Conservation (phyloP, 1,140 invertebrate species). For the Philotrypesis tridentata region DNA sequence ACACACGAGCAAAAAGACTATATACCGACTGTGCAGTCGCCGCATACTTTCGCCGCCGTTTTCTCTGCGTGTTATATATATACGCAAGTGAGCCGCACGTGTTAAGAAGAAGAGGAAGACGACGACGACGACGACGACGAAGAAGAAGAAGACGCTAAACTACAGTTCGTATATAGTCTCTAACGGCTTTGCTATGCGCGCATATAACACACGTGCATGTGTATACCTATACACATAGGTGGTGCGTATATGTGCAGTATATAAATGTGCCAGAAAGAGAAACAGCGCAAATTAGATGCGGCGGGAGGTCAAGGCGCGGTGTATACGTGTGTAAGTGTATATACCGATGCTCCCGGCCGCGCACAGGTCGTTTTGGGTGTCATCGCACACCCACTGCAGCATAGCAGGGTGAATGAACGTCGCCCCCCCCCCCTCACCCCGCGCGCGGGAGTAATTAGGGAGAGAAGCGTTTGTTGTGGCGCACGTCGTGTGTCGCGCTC, state of each 20-base stretch:
- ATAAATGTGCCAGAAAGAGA: too few relatives aligned
- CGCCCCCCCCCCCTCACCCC: too few relatives aligned
- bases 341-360: neutral
- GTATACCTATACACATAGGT: neutral
- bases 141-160: neutral
- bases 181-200: neutral
- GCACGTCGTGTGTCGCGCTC: neutral
- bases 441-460: constrained; percentile 7
- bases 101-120: neutral
- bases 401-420: neutral
- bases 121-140: too few relatives aligned
- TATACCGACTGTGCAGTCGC: too few relatives aligned
- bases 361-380: neutral
- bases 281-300: constrained; percentile 32
- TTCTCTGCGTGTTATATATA: too few relatives aligned
- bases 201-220: too few relatives aligned
- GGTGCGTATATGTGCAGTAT: too few relatives aligned
- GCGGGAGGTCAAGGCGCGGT: constrained; percentile 38
- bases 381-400: neutral
- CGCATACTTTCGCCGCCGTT: constrained; percentile 49
- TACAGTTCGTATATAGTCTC: neutral
- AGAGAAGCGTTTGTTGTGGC: neutral
- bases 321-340: too few relatives aligned
- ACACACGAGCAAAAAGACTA: constrained; percentile 34
- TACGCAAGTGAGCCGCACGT: constrained; percentile 17